Evolutionary conservation across 2,888 invertebrate genomes (phyloP), one percentile per base, ranked within the genome.

Genomic region (Apotomis capreana): DNA sequence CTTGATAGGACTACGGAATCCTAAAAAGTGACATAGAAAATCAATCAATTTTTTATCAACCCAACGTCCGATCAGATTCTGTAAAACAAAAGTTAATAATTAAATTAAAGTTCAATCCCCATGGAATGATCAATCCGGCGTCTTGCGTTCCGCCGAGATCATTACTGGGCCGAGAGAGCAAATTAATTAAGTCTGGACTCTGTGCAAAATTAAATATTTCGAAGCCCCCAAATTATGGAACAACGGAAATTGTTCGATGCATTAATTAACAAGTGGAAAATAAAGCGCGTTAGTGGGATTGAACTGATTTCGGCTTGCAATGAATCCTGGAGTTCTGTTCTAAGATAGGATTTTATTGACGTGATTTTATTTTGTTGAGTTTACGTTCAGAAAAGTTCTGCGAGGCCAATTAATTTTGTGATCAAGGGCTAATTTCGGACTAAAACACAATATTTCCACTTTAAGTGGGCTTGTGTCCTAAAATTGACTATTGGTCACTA

Each of bases 141-240:
- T 76, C 76, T 46, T 67, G 55, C 80, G 82, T 81, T 84, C 80
- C 83, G 26, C 72, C 60, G 83, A 83, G 86, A 85, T 80, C 80
- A 81, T 85, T 86, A 85, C 83, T 82, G 84, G 82, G 78, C 80
- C 77, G 79, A 80, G 81, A 84, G 82, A 84, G 83, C 83, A 83
- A 85, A 87, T 88, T 89, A 89, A 89, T 89, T 87, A 86, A 81
- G 76, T 76, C 75, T 76, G 76, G 82, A 78, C 79, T 78, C 76
- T 78, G 6, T 79, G 76, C 79, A 76, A 78, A 76, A 78, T 81
- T 78, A 76, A 78, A 78, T 74, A 77, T 74, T 74, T 64, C 52
- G 67, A 46, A 49, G 58, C 62, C 62, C 63, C 70, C 57, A 68
- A 74, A 70, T 67, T 74, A 62, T 70, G 67, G 57, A 68, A 59